A percentile compares a stretch with the other conserved stretches of the same genome.
Evolutionary conservation across 1,140 invertebrate species (phyloP).

Genomic region (Anoplolepis gracilipes): DNA sequence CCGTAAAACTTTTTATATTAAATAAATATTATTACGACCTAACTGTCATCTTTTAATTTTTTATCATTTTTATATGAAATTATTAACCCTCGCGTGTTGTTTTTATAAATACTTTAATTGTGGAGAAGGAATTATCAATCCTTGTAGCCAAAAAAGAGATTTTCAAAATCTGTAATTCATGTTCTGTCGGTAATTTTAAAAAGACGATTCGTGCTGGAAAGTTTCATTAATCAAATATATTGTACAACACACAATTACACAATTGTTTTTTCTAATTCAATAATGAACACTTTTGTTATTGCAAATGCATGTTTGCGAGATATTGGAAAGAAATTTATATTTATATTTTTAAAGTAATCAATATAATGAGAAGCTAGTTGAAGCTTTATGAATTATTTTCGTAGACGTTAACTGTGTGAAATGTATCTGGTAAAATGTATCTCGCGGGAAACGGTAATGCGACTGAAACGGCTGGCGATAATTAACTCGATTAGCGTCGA

Average conservation of each 20-base stretch:
- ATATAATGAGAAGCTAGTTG: not conserved
- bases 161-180: too few species aligned
- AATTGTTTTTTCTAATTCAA: not conserved
- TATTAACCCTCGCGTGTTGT: too few species aligned
- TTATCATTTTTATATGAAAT: too few species aligned
- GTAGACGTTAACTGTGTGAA: not conserved
- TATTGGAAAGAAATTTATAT: not conserved
- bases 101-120: too few species aligned
- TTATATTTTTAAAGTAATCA: not conserved
- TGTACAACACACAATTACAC: too few species aligned
- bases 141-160: too few species aligned
- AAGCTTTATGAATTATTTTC: not conserved
- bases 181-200: too few species aligned
- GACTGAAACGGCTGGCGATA: constrained; percentile 35
- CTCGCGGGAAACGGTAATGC: not conserved
- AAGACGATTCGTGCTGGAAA: not conserved
- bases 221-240: not conserved
- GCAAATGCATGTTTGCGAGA: not conserved
- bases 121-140: too few species aligned
- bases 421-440: not conserved
- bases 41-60: too few species aligned
- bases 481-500: constrained; percentile 66
- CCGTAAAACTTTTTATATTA: too few species aligned
- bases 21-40: too few species aligned
- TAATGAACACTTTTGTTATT: not conserved